Evolutionary conservation across 2,888 invertebrate species (phyloP).

Genomic region (Ctenicera cuprea): DNA sequence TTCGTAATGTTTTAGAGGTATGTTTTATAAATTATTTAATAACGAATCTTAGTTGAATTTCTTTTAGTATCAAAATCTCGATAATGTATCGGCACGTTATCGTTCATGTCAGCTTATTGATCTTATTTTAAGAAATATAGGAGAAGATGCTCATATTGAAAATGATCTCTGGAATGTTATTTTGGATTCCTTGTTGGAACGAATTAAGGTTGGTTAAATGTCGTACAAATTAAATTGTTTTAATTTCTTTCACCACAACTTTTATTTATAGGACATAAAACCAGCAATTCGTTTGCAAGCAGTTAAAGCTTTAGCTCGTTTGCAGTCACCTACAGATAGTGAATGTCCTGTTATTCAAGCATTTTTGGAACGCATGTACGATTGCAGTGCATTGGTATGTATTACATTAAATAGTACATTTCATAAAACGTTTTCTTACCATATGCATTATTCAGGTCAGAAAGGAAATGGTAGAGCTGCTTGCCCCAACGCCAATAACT

Average conservation of each 20-base stretch:
- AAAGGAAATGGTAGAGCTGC: slow-evolving; percentile 69
- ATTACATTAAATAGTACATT: neutral
- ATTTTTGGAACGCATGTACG: slow-evolving; percentile 62
- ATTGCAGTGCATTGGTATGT: slow-evolving; percentile 41
- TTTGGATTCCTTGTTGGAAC: slow-evolving; percentile 73
- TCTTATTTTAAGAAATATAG: slow-evolving; percentile 74
- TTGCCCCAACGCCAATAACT: slow-evolving; percentile 74
- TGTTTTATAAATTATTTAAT: neutral
- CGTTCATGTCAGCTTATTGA: slow-evolving; percentile 76
- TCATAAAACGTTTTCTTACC: neutral
- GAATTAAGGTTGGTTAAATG: slow-evolving; percentile 72
- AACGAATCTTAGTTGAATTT: neutral
- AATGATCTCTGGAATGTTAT: slow-evolving; percentile 75
- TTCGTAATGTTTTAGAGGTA: slow-evolving; percentile 46
- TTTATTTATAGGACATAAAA: slow-evolving; percentile 44
- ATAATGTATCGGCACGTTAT: slow-evolving; percentile 72
- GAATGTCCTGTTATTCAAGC: slow-evolving; percentile 75
- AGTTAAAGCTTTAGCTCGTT: slow-evolving; percentile 74
- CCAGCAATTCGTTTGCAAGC: slow-evolving; percentile 76
- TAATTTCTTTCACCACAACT: neutral
- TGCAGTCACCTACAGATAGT: slow-evolving; percentile 75
- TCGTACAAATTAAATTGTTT: neutral
- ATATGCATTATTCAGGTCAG: slow-evolving; percentile 32
- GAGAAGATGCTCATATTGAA: slow-evolving; percentile 75
- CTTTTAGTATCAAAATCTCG: slow-evolving; percentile 67